Percentiles rank a stretch among this genome's conserved stretches.
These are phyloP conservation scores for Zingel zingel DNA, from an alignment of 2,113 vertebrate genomes.

Conservation along the genomic window DNA sequence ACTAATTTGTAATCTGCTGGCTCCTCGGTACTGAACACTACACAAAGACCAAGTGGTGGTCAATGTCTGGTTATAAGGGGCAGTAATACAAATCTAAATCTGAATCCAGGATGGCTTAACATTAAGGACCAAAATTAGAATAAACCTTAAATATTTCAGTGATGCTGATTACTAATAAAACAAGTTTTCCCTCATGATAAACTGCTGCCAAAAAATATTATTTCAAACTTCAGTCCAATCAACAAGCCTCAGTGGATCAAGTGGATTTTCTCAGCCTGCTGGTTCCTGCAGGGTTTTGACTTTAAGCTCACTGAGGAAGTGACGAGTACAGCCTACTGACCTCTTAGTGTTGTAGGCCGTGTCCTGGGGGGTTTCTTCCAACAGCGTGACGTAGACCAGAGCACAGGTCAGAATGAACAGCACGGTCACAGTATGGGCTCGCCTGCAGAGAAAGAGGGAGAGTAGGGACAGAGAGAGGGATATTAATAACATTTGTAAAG, in stretches of 20 bases:
- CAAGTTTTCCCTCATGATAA: not conserved
- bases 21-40: not conserved
- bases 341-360: constrained; percentile 97
- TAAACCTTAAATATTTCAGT: not conserved
- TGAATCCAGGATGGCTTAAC: not conserved
- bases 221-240: not conserved
- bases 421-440: constrained; percentile 95
- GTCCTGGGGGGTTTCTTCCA: constrained; percentile 97
- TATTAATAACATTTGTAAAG: constrained; percentile 2
- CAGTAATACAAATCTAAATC: not conserved
- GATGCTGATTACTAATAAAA: not conserved
- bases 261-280: not conserved
- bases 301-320: constrained; percentile 2
- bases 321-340: constrained; percentile 72
- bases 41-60: not conserved
- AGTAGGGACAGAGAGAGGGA: not conserved
- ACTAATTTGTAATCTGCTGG: not conserved
- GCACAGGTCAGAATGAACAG: constrained; percentile 96
- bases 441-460: constrained; percentile 82
- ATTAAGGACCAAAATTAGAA: not conserved
- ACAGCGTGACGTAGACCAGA: constrained; percentile 93
- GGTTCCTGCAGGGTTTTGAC: not conserved
- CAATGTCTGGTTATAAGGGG: not conserved
- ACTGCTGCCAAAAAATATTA: constrained; percentile 1
- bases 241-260: not conserved